Evolutionary conservation across 2,113 vertebrate genomes (phyloP).

Genomic region (Halcyon senegalensis): DNA sequence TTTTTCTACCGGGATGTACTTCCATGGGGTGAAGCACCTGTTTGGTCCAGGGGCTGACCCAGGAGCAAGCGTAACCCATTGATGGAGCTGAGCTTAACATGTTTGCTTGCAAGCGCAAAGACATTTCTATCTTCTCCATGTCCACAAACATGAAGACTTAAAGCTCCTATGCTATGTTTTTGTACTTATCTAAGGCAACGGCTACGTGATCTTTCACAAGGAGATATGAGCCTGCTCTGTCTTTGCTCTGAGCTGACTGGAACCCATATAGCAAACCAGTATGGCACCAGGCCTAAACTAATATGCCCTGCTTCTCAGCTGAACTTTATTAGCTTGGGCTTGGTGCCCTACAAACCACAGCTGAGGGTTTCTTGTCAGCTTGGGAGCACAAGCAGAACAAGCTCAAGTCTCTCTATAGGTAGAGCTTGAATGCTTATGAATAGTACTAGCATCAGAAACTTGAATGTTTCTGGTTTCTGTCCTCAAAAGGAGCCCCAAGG

Average conservation of each 20-base stretch:
- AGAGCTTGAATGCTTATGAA: background rate
- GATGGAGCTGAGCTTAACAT: accelerated
- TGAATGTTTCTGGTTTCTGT: background rate
- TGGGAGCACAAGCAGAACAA: background rate
- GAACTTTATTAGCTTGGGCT: conserved; percentile 53
- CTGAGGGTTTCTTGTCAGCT: conserved; percentile 5
- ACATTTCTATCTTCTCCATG: background rate
- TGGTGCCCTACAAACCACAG: conserved; percentile 45
- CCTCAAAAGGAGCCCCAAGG: background rate
- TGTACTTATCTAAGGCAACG: background rate
- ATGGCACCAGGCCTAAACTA: conserved; percentile 36
- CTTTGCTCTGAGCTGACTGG: background rate
- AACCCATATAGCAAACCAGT: background rate
- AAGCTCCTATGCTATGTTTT: background rate
- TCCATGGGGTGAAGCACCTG: background rate
- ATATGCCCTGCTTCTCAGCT: conserved; percentile 28
- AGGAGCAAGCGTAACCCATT: accelerated
- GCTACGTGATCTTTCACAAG: background rate
- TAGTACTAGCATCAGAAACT: background rate
- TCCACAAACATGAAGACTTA: background rate
- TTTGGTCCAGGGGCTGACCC: background rate
- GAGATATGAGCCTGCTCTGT: background rate
- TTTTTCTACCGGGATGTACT: background rate
- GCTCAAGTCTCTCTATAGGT: background rate
- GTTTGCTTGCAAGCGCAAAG: background rate